Conservation (phyloP, 2,113 vertebrate species). For the Boleophthalmus pectinirostris region DNA sequence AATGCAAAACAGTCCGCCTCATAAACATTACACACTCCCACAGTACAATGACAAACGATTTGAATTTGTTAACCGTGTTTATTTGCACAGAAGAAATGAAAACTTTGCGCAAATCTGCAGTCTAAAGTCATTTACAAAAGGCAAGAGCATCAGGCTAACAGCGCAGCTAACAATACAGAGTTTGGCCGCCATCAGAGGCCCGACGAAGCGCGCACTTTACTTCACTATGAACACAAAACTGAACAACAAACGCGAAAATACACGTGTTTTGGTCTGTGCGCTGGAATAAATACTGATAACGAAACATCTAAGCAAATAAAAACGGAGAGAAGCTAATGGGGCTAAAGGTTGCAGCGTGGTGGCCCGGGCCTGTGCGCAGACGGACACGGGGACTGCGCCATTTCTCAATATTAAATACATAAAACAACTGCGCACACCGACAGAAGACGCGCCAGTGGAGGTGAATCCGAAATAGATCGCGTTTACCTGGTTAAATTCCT, state of each 20-base stretch:
- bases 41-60: background rate
- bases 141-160: background rate
- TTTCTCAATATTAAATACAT: rapidly evolving
- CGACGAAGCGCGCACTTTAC: constrained; percentile 15
- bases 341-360: constrained; percentile 41
- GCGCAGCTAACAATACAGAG: constrained; percentile 13
- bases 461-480: rapidly evolving
- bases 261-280: background rate
- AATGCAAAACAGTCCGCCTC: too few species aligned
- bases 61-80: background rate
- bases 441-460: rapidly evolving
- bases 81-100: background rate
- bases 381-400: background rate
- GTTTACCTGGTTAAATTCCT: constrained; percentile 93
- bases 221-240: background rate
- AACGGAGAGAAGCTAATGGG: background rate
- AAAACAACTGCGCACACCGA: rapidly evolving
- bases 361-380: constrained; percentile 19
- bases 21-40: background rate
- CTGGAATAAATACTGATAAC: background rate
- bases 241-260: background rate
- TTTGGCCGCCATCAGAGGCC: constrained; percentile 37
- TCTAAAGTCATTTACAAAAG: too few species aligned
- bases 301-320: background rate
- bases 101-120: too few species aligned